These are phyloP conservation scores for Panthera uncia DNA, from an alignment of 2,113 vertebrate species.

Conservation along the genomic window DNA sequence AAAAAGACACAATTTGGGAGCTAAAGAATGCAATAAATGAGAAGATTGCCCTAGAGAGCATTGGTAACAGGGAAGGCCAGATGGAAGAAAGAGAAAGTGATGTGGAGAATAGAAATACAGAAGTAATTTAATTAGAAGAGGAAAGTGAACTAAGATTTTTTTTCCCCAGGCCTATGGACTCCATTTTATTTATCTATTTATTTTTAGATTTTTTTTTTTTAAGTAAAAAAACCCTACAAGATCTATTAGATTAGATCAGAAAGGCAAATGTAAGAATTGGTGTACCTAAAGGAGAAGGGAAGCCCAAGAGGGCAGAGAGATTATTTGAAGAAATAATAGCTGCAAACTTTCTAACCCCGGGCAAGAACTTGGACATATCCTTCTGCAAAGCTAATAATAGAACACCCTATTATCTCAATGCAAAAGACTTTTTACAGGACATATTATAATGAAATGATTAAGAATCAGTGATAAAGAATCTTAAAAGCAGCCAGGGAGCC, in stretches of 20 bases:
- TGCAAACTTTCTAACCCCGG: background rate
- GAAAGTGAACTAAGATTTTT: background rate
- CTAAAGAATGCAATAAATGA: background rate
- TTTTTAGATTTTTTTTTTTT: background rate
- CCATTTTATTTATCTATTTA: too few relatives aligned
- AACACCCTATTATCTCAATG: background rate
- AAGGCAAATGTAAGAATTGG: background rate
- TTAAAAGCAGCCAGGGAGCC: background rate
- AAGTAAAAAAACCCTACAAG: background rate
- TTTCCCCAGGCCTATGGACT: too few relatives aligned
- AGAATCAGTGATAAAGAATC: background rate
- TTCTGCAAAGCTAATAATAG: background rate
- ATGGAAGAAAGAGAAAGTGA: background rate
- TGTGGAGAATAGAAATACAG: background rate
- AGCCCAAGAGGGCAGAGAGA: background rate
- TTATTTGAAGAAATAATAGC: constrained; percentile 23
- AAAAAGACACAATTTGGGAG: background rate
- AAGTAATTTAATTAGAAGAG: background rate
- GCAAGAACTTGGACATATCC: background rate
- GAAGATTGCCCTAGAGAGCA: background rate
- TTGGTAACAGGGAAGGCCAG: background rate
- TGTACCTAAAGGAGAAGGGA: background rate
- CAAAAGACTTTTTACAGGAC: background rate
- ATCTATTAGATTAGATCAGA: background rate
- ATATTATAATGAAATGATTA: background rate